Evolutionary conservation across 2,113 vertebrate genomes (phyloP), one percentile per base, ranked within the genome.

Genomic region (Ahaetulla prasina): DNA sequence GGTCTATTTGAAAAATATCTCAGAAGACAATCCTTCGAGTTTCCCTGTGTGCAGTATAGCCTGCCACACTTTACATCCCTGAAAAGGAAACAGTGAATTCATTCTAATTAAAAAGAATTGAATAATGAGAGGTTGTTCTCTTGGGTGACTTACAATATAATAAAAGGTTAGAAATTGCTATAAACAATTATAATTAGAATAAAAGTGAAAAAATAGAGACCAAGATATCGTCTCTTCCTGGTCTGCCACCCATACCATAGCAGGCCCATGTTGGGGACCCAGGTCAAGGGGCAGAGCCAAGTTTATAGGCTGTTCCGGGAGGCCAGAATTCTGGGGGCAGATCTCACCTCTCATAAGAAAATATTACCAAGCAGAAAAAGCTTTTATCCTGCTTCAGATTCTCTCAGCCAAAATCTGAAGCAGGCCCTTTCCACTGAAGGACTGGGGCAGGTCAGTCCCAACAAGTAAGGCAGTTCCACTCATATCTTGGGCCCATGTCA

Each of bases 61-160:
- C 99, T 99, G 0, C 99, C 98, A 52, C 99, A 99, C 93, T 96
- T 92, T 0, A 35, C 0, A 8, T 99, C 98, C 50, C 99, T 99
- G 94, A 2, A 89, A 88, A 90, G 90, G 94, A 93, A 92, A 8
- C 3, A 93, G 43, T 11, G 10, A 53, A 52, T 80, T 35, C 23
- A 20, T 90, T 12, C 14, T 80, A 90, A n/a, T 68, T 68, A 49
- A 43, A 10, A 55, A 85, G 14, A 55, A 22, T 14, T 6, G 60
- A 16, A 11, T n/a, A 6, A 68, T n/a, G 60, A 68, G 60, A 68
- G 30, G n/a, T n/a, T n/a, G n/a, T n/a, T n/a, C n/a, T n/a, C n/a
- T n/a, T n/a, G n/a, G n/a, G 11, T 68, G 60, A 68, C 30, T 14
- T n/a, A n/a, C 30, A 68, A 14, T n/a, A n/a, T 2, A n/a, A 68